Conservation (phyloP, 1,140 invertebrate genomes). For the Drosophila baimaii region DNA sequence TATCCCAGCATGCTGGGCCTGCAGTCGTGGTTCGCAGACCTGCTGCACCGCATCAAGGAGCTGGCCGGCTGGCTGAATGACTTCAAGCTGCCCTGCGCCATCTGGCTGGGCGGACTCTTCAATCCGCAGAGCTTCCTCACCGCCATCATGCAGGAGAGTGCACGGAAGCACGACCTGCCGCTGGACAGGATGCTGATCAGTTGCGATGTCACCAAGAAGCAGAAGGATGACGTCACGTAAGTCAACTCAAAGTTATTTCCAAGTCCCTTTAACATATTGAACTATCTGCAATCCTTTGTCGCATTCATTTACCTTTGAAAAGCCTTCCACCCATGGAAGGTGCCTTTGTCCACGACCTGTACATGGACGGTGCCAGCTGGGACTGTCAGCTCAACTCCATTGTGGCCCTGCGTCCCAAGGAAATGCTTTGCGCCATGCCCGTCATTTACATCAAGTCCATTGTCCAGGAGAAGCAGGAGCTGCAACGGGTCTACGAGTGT, state of each 20-base stretch:
- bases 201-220: conserved; percentile 98
- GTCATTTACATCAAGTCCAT: conserved; percentile 95
- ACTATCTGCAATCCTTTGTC: no score
- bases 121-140: conserved; percentile 98
- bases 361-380: conserved; percentile 98
- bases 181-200: conserved; percentile 97
- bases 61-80: conserved; percentile 92
- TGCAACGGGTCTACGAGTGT: conserved; percentile 94
- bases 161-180: conserved; percentile 97
- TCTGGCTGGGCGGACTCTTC: conserved; percentile 98
- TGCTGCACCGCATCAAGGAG: conserved; percentile 92
- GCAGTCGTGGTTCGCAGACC: conserved; percentile 94
- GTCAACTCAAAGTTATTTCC: no score
- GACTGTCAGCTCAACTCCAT: conserved; percentile 91
- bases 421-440: conserved; percentile 95
- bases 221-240: conserved; percentile 92
- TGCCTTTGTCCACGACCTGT: conserved; percentile 95
- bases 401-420: conserved; percentile 93
- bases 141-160: conserved; percentile 98
- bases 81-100: conserved; percentile 92
- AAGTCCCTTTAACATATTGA: no score
- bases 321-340: conserved; percentile 94
- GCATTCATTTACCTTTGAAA: conserved; percentile 15
- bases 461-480: conserved; percentile 95
- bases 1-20: conserved; percentile 95